Percentiles rank a stretch among this genome's conserved stretches.
Conservation (phyloP, 2,888 invertebrate species). For the Mesochorus sp. region DNA sequence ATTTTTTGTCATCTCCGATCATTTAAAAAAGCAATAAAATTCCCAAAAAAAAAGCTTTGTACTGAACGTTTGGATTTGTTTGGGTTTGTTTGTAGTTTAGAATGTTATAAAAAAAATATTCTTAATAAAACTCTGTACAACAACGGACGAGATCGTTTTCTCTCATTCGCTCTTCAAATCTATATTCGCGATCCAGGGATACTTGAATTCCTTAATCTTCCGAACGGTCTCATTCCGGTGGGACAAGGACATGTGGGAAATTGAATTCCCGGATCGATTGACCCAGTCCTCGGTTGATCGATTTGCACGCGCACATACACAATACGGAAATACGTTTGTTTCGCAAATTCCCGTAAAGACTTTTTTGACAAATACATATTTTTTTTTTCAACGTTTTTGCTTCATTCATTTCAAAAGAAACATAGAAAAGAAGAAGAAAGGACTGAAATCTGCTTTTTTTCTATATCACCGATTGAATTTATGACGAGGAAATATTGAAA, state of each 20-base stretch:
- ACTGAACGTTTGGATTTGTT: too few relatives aligned
- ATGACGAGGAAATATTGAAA: too few relatives aligned
- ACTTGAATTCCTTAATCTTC: slow-evolving; percentile 26
- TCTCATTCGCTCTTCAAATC: background rate
- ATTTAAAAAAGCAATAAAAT: too few relatives aligned
- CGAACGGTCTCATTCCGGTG: slow-evolving; percentile 13
- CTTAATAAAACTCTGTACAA: too few relatives aligned
- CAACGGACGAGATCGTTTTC: too few relatives aligned
- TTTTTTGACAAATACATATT: slow-evolving; percentile 27
- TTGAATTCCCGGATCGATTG: slow-evolving; percentile 35
- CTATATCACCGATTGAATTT: too few relatives aligned
- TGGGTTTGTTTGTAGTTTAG: too few relatives aligned
- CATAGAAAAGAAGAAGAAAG: background rate
- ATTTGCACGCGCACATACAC: background rate
- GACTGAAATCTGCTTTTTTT: background rate
- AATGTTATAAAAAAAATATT: too few relatives aligned
- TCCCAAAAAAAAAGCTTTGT: too few relatives aligned
- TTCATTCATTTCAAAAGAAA: background rate
- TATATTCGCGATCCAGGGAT: slow-evolving; percentile 4
- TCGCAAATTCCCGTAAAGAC: background rate
- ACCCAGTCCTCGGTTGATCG: slow-evolving; percentile 6
- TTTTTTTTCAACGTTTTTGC: slow-evolving; percentile 2
- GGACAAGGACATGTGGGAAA: slow-evolving; percentile 17
- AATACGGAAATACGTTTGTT: background rate
- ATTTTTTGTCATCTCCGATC: too few relatives aligned